Evolutionary conservation across 1,140 invertebrate species (phyloP), one percentile per base, ranked within the genome.

Genomic region (Drosophila kikkawai): DNA sequence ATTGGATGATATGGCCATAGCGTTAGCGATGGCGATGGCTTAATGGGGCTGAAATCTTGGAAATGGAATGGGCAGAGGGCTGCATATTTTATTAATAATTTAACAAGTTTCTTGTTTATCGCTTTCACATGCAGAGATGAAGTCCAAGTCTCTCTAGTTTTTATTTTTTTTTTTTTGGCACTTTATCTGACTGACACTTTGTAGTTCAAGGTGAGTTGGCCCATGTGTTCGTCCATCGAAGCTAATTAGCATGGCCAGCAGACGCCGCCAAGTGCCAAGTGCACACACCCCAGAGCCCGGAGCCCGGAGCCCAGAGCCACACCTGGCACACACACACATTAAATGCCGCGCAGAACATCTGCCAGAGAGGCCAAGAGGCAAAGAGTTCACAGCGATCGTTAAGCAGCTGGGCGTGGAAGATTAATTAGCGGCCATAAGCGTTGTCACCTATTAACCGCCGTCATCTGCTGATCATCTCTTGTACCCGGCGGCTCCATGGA

Each of bases 121-220:
- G 69, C 67, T 71, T 36, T 67, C 56, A 67, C 64, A 66, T 19
- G 68, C 68, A 36, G 22, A 39, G 26, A 12, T 19, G 13, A 12
- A 36, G 44, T 39, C 58, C 26, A 3, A 22, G 17, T 45, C 26
- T 50, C 36, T 11, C 26, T 39, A 19, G 4, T 19, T 44, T 34
- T 22, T 22, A 22, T n/a, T 29, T 42, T 57, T 44, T 56, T 55
- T 36, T 59, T 59, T 77, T 67, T 76, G 57, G 50, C 75, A 61
- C 51, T 70, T 68, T 47, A 50, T 51, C 75, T 73, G 71, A 82
- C 75, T 73, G 71, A 82, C 75, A 80, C 57, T 85, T 88, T 90
- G 70, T 88, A 85, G 85, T 88, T 88, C 85, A 88, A 88, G 85
- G 85, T 70, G 47, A 85, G 66, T 88, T 77, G 84, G 74, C 64